phyloP scores from a whole-genome alignment of 2,797 vertebrate species.

The Sebastes goodei region DNA sequence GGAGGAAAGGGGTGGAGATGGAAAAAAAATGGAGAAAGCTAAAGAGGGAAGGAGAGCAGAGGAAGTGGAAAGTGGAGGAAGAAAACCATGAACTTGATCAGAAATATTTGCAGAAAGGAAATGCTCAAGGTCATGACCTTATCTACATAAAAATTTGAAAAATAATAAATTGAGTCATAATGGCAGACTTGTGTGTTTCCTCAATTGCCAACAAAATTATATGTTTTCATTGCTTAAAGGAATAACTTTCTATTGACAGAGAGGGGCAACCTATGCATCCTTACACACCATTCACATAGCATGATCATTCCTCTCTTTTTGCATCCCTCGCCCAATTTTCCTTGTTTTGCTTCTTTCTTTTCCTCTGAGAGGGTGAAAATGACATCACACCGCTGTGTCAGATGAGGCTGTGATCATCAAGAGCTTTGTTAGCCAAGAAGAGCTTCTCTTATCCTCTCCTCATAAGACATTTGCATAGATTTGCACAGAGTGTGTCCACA shows the following conservation, averaged over 20 bases:
- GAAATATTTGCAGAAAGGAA: not conserved
- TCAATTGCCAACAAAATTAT: no score
- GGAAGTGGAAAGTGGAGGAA: not conserved
- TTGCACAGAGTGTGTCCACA: conserved; percentile 72
- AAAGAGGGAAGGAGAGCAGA: conserved; percentile 7
- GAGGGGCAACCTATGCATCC: not conserved
- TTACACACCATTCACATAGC: not conserved
- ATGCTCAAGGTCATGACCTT: not conserved
- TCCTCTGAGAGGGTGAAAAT: conserved; percentile 45
- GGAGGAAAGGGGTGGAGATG: conserved; percentile 36
- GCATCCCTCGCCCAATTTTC: not conserved
- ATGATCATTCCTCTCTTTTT: not conserved
- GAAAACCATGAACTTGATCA: not conserved
- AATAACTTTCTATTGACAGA: not conserved
- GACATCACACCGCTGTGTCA: conserved; percentile 50
- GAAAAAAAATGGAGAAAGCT: not conserved
- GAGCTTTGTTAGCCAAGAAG: conserved; percentile 66
- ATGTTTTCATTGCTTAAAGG: not conserved
- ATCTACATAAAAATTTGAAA: not conserved
- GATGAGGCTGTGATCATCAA: conserved; percentile 61
- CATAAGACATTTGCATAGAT: conserved; percentile 74
- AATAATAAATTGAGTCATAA: not conserved
- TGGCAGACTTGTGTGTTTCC: not conserved
- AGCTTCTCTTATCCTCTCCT: conserved; percentile 72
- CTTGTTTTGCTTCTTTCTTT: conserved; percentile 3